Evolutionary conservation across 1,140 invertebrate genomes (phyloP).

Genomic region (Tetramorium alpestre): DNA sequence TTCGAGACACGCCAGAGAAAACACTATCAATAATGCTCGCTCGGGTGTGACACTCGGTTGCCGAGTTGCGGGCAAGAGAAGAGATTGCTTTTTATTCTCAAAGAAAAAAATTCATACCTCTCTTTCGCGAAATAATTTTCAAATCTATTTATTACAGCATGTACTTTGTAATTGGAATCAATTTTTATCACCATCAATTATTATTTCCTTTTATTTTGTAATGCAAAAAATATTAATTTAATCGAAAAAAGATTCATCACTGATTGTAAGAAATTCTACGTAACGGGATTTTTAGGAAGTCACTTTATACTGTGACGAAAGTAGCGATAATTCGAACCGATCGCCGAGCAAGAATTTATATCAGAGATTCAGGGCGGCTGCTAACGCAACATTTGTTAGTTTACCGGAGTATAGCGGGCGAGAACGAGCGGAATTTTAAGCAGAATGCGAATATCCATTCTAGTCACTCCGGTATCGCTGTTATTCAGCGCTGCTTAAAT

Average conservation of each 20-base stretch:
- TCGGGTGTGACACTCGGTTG: conserved; percentile 25
- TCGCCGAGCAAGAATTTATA: conserved; percentile 35
- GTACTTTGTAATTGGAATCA: neutral
- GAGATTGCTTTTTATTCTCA: neutral
- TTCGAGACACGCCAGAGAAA: conserved; percentile 40
- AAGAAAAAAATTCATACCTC: neutral
- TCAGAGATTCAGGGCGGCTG: conserved; percentile 42
- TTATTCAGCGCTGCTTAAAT: conserved; percentile 6
- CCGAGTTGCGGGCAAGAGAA: conserved; percentile 11
- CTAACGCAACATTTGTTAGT: conserved; percentile 42
- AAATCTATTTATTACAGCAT: neutral
- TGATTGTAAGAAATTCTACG: neutral
- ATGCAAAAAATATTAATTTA: neutral
- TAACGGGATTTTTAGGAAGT: neutral
- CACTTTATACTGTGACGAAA: conserved; percentile 20
- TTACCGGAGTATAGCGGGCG: conserved; percentile 26
- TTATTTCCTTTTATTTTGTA: neutral
- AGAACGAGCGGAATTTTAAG: conserved; percentile 51
- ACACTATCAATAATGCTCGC: conserved; percentile 34
- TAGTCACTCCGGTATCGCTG: conserved; percentile 17
- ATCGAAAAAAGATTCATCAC: neutral
- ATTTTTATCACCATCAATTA: neutral
- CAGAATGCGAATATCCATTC: conserved; percentile 46
- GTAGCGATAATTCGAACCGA: conserved; percentile 4
- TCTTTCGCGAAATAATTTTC: conserved; percentile 1